A percentile compares a stretch with the other conserved stretches of the same genome.
These are phyloP conservation scores for Temnothorax ravouxi DNA, from an alignment of 2,888 invertebrate genomes.

Conservation along the genomic window DNA sequence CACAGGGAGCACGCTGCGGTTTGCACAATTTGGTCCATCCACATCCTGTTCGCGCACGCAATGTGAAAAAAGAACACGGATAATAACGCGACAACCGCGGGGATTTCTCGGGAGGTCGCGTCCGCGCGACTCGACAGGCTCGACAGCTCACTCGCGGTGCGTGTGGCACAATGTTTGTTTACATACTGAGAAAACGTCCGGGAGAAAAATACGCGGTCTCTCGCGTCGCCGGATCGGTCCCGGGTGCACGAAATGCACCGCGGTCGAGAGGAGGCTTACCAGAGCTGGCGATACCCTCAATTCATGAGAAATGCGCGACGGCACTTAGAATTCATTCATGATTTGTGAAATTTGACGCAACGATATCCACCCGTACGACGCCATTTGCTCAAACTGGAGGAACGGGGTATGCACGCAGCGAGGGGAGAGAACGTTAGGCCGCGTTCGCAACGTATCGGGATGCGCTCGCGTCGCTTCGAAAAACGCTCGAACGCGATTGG, in stretches of 20 bases:
- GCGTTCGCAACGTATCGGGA: slow-evolving; percentile 32
- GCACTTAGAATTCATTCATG: slow-evolving; percentile 86
- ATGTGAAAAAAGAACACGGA: background rate
- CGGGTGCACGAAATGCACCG: slow-evolving; percentile 14
- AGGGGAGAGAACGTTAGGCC: slow-evolving; percentile 49
- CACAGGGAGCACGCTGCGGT: background rate
- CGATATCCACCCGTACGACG: slow-evolving; percentile 86
- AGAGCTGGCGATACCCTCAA: slow-evolving; percentile 61
- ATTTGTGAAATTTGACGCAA: slow-evolving; percentile 85
- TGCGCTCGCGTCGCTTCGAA: too few relatives aligned
- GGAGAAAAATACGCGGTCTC: slow-evolving; percentile 54
- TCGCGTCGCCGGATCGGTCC: background rate
- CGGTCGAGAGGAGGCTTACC: slow-evolving; percentile 77
- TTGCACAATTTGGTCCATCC: background rate
- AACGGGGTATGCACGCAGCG: slow-evolving; percentile 32
- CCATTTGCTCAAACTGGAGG: slow-evolving; percentile 86
- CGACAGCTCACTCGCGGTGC: slow-evolving; percentile 54
- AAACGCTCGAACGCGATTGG: background rate
- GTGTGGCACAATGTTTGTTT: slow-evolving; percentile 71
- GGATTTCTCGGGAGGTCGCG: slow-evolving; percentile 14
- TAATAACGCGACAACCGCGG: background rate
- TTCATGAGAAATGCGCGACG: slow-evolving; percentile 78
- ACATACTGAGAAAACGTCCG: slow-evolving; percentile 66
- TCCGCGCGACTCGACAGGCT: slow-evolving; percentile 28
- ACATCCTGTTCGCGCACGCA: background rate